Evolutionary conservation across 2,888 invertebrate species (phyloP), one percentile per base, ranked within the genome.

Genomic region (Myathropa florea): DNA sequence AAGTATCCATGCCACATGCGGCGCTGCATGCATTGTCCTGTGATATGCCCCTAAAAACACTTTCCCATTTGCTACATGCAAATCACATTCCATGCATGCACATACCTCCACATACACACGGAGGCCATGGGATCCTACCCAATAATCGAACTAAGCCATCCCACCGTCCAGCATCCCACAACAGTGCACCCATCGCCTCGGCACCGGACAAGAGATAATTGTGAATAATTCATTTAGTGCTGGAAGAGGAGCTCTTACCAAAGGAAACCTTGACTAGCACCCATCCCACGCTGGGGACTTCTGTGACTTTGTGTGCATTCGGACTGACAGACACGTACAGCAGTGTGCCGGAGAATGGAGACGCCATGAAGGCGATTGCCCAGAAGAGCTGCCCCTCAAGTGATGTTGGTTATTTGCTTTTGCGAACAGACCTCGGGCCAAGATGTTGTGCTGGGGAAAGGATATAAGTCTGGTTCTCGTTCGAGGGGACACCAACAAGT

Each of bases 181-280:
- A 10, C 30, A 33, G 1, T 33, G 30, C 30, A 33, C 1, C 30
- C 10, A 2, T 10, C 10, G 30, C 12, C 33, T 12, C 12, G 3
- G 14, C 39, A 36, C 53, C 67, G 67, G 53, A 53, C 30, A 24
- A 36, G 30, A 65, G 84, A 76, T 77, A 81, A 81, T 81, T 72
- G 67, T 81, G 81, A 85, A 85, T 85, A 81, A 85, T 85, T 85
- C 67, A 81, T 76, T 85, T 68, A 77, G 33, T 70, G 70, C 60
- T 39, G 60, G 59, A 12, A 68, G 67, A 36, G 23, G 39, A 70
- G 53, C 64, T 36, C 23, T 33, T 68, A 7, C 7, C 46, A 46
- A 0, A 33, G 12, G 46, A 18, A 46, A 7, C 46, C 46, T 46
- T 46, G 46, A 46, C 18, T n/a, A 46, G 14, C 6, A 46, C 0